Conservation (phyloP, 2,113 vertebrate genomes). For the Xerus inauris region DNA sequence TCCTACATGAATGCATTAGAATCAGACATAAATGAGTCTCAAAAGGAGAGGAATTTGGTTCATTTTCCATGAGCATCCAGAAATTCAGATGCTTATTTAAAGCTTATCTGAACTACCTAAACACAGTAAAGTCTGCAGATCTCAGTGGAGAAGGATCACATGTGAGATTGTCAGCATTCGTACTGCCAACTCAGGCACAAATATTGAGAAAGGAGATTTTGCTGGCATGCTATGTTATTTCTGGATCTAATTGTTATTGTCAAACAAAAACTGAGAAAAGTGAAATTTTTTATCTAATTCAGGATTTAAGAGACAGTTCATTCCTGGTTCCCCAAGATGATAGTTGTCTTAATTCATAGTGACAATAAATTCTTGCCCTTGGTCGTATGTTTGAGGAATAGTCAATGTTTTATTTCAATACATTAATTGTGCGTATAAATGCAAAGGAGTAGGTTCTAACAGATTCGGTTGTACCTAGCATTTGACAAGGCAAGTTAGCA, state of each 20-base stretch:
- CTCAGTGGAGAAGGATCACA: constrained; percentile 30
- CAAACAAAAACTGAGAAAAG: constrained; percentile 7
- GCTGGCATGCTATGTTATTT: constrained; percentile 1
- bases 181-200: constrained; percentile 24
- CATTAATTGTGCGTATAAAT: not conserved
- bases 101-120: constrained; percentile 76
- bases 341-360: not conserved
- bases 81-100: constrained; percentile 79
- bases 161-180: constrained; percentile 29
- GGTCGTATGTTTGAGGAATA: not conserved
- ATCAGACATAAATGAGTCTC: constrained; percentile 64
- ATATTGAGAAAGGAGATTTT: constrained; percentile 36
- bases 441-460: not conserved
- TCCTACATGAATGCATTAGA: constrained; percentile 66
- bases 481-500: not conserved
- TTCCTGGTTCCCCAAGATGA: not conserved
- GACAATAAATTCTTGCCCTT: not conserved
- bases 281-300: not conserved
- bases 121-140: constrained; percentile 66
- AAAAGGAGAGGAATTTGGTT: constrained; percentile 72
- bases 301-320: constrained; percentile 4
- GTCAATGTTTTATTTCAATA: not conserved
- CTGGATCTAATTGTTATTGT: constrained; percentile 6
- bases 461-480: not conserved
- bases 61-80: constrained; percentile 74